These are phyloP conservation scores for Python bivittatus DNA, from an alignment of 2,113 vertebrate genomes.

Conservation along the genomic window DNA sequence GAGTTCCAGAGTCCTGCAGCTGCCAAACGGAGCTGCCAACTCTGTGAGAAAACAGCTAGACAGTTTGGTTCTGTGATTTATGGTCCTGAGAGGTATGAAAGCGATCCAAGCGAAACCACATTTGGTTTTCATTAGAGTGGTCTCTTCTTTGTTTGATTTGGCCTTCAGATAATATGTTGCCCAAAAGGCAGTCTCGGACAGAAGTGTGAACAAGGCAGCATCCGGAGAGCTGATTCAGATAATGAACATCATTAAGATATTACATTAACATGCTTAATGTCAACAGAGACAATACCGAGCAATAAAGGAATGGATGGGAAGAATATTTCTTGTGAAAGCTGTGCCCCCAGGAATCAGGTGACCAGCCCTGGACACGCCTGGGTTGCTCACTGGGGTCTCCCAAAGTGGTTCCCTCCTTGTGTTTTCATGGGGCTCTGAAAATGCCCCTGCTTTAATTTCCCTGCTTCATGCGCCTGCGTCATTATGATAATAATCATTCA, in stretches of 20 bases:
- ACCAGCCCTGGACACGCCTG: not conserved
- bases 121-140: not conserved
- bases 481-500: too few species aligned
- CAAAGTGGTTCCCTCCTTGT: too few species aligned
- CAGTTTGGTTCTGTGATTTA: not conserved
- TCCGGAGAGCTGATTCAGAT: too few species aligned
- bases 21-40: not conserved
- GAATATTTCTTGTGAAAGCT: not conserved
- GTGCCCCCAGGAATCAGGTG: accelerated
- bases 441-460: not conserved
- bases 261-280: too few species aligned
- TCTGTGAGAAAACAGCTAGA: not conserved
- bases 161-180: not conserved
- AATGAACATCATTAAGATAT: too few species aligned
- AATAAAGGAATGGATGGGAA: too few species aligned
- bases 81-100: not conserved
- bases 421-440: too few species aligned
- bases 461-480: too few species aligned
- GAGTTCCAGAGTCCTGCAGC: not conserved
- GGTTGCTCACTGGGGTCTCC: not conserved
- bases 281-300: too few species aligned
- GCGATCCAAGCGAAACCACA: not conserved
- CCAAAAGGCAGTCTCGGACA: too few species aligned
- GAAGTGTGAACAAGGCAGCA: not conserved
- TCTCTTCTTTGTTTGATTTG: not conserved